Base-by-base conservation (phyloP, 2,888 invertebrate genomes). In the Athrips mouffetella region DNA sequence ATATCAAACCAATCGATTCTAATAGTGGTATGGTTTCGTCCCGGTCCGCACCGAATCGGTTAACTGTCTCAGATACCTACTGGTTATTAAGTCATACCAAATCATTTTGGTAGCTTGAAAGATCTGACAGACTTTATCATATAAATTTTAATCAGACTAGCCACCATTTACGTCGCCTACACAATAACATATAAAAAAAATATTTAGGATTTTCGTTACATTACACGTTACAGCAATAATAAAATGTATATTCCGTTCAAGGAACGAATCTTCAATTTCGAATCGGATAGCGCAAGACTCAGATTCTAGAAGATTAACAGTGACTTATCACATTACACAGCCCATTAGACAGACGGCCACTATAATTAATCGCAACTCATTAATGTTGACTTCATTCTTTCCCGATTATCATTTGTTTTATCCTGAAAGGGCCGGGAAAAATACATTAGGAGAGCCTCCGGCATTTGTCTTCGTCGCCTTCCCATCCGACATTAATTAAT, bases 361-460 rank as follows among this genome's bases (percentile, higher is more conserved):
- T 62, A 62, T 80, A 81, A 87, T 85, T 83, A 84, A 86, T 87
- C 70, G 75, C 62, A 64, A 64, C 65, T 78, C 80, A 76, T 85
- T 82, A 80, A 73, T 75, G 81, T 75, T 78, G 84, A 87, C 84
- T 88, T 84, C 83, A 86, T 86, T 86, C 84, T 79, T 82, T 76
- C 75, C 79, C 85, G 86, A 87, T 87, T 87, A 87, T 84, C 86
- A 88, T 88, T 87, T 83, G 84, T 87, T 85, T 85, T 70, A 78
- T 76, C 81, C 67, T 65, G 65, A 67, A 69, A 73, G 70, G 77
- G 71, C 72, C 68, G 67, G 76, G 83, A 86, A 86, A 88, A 87
- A 86, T 87, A 87, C 79, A 86, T 88, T 84, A 84, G 68, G 70
- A 67, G 65, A 64, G 73, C 66, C 70, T 72, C 76, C 68, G 72